Conservation (phyloP, 2,888 invertebrate genomes). For the Emesis furor region DNA sequence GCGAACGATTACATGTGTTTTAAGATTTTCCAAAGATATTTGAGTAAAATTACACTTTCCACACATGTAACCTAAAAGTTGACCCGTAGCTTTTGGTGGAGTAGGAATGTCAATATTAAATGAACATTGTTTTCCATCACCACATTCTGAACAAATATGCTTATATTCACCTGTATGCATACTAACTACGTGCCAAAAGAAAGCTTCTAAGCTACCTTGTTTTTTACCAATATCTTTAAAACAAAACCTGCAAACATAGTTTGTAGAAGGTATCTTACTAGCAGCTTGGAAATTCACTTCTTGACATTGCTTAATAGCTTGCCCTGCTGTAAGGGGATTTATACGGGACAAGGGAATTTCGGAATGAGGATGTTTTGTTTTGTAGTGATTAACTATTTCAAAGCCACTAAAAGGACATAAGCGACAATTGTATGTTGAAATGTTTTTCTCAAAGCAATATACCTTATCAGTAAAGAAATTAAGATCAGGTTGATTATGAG, state of each 20-base stretch:
- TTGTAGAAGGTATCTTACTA: constrained; percentile 82
- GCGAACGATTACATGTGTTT: constrained; percentile 92
- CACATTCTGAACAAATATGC: constrained; percentile 93
- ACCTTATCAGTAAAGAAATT: constrained; percentile 85
- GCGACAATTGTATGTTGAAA: constrained; percentile 90
- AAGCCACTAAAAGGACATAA: constrained; percentile 92
- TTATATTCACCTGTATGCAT: constrained; percentile 96
- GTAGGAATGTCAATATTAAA: constrained; percentile 86
- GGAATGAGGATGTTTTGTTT: constrained; percentile 92
- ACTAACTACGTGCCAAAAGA: constrained; percentile 94
- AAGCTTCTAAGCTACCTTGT: constrained; percentile 84
- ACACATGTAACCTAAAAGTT: constrained; percentile 93
- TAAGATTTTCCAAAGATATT: constrained; percentile 92
- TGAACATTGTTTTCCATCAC: constrained; percentile 81
- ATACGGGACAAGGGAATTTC: constrained; percentile 94
- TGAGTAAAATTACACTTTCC: constrained; percentile 95
- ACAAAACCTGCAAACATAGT: constrained; percentile 87
- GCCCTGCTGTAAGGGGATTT: constrained; percentile 87
- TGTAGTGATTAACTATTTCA: constrained; percentile 94
- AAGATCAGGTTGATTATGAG: constrained; percentile 71
- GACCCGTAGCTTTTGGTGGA: constrained; percentile 84
- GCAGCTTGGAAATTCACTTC: constrained; percentile 83
- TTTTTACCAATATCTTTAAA: constrained; percentile 83
- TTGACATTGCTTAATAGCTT: constrained; percentile 91
- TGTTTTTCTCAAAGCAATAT: constrained; percentile 86